Evolutionary conservation across 2,797 vertebrate species (phyloP).

Genomic region (Enteromius trimaculatus): DNA sequence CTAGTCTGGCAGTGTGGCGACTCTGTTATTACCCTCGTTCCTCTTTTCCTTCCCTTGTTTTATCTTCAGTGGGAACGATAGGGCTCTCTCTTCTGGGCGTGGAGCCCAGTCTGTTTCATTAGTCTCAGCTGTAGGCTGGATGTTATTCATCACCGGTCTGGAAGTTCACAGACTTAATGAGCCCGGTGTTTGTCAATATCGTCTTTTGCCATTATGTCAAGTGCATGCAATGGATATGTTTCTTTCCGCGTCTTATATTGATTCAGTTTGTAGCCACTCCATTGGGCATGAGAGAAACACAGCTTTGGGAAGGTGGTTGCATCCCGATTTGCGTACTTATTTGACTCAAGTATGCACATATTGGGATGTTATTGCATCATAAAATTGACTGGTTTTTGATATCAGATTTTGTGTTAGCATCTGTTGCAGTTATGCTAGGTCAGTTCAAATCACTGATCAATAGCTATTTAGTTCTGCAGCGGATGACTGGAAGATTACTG

Average conservation of each 20-base stretch:
- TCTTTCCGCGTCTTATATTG: constrained; percentile 11
- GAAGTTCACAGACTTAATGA: constrained; percentile 31
- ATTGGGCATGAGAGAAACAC: background rate
- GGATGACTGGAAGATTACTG: background rate
- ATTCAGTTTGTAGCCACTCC: constrained; percentile 14
- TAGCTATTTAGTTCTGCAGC: background rate
- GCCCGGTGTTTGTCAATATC: constrained; percentile 37
- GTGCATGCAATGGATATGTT: constrained; percentile 13
- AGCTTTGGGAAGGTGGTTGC: background rate
- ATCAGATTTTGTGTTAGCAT: background rate
- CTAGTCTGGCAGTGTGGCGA: constrained; percentile 9
- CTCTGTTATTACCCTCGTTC: constrained; percentile 22
- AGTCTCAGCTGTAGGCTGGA: constrained; percentile 14
- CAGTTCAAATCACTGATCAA: background rate
- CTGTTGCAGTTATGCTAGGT: too few relatives aligned
- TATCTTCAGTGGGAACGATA: constrained; percentile 5
- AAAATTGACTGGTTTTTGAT: background rate
- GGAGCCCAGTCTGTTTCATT: constrained; percentile 42
- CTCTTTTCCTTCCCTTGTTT: constrained; percentile 21
- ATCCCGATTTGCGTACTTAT: background rate
- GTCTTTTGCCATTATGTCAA: constrained; percentile 24
- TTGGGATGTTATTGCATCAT: background rate
- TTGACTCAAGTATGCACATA: background rate
- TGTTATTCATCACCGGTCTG: constrained; percentile 38
- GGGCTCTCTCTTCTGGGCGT: constrained; percentile 8